A percentile compares a stretch with the other conserved stretches of the same genome.
These are phyloP conservation scores for Cheilosia scutellata DNA, from an alignment of 2,888 invertebrate genomes.

Conservation along the genomic window DNA sequence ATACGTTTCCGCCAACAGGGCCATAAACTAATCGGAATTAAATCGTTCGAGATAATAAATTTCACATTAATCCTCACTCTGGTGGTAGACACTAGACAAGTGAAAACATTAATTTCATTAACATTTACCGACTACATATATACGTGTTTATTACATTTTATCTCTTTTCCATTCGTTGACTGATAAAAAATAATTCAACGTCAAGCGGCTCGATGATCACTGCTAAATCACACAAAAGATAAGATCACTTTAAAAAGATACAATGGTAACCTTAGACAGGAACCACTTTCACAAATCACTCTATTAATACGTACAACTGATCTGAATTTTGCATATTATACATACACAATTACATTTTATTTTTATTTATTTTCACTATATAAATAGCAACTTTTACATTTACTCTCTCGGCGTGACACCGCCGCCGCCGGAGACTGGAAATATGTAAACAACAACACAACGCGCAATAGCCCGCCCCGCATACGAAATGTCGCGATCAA, in stretches of 20 bases:
- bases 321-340: background rate
- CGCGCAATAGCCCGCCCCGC: background rate
- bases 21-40: no score
- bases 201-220: conserved; percentile 1
- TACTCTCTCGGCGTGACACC: background rate
- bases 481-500: background rate
- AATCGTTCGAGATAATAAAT: no score
- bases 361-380: conserved; percentile 1
- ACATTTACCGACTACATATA: background rate
- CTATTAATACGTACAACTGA: background rate
- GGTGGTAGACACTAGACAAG: background rate
- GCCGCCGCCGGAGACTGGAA: background rate
- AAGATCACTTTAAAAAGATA: background rate
- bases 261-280: background rate
- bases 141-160: background rate
- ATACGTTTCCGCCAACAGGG: no score
- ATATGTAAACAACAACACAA: background rate
- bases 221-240: background rate
- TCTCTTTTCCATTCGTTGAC: background rate
- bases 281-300: conserved; percentile 9
- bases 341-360: background rate
- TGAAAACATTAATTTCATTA: conserved; percentile 2
- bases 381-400: background rate
- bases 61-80: no score
- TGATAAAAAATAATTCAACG: background rate